Base-by-base conservation (phyloP, 2,797 vertebrate genomes). In the Sebastes vulpes region DNA sequence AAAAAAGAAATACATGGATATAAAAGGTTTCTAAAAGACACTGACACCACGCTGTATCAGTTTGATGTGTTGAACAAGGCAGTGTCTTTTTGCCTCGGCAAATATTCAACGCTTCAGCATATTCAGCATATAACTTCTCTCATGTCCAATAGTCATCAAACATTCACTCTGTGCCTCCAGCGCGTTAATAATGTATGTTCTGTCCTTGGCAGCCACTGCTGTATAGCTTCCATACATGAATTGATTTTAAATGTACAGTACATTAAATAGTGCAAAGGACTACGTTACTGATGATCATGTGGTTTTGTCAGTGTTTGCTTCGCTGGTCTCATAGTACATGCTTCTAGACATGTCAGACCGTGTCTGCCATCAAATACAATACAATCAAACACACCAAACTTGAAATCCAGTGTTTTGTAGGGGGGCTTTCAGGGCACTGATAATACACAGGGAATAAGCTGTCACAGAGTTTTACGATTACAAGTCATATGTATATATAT, bases 161-260 rank as follows among this genome's bases (percentile, higher is more conserved):
- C 86, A 89, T 88, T 88, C 80, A 82, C 64, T 72, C 25, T 61
- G 63, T 54, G 68, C 74, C 75, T 71, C 52, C 68, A 79, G 66
- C 32, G 3, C 25, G 70, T 92, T 84, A 89, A 90, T 91, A 90
- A 91, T 88, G 78, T 69, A 92, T 88, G 75, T 67, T 57, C 23
- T 21, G 38, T 73, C 75, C 86, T 79, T 88, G 88, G 81, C 90
- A 89, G 73, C 57, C 58, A 38, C 82, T 28, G 77, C 46, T 56
- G 61, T 29, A 71, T 18, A 46, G 72, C 72, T 78, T 79, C 65
- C 63, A 83, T 67, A 77, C 83, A 79, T 81, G 29, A 69, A 83
- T 80, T 83, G 81, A 84, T 89, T 87, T 87, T 78, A 74, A 91
- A 84, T 81, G 81, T 85, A 65, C 65, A 54, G 58, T 67, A 73